Base-by-base conservation (phyloP, 2,888 invertebrate species). In the Operophtera brumata region DNA sequence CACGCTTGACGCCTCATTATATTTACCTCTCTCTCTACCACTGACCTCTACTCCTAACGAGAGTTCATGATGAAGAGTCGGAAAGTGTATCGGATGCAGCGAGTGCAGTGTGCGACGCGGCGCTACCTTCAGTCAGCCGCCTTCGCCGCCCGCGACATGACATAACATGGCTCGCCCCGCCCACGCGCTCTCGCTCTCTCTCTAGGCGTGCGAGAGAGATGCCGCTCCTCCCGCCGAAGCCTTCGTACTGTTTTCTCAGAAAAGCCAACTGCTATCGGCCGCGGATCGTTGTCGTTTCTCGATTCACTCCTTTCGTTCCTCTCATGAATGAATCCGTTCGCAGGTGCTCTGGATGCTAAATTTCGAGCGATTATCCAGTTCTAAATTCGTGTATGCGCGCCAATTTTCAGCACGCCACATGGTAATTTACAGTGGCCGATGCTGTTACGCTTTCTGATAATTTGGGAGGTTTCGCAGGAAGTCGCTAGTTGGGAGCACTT, bases 241-340 rank as follows among this genome's bases (percentile, higher is more conserved):
- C 88, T 89, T 77, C 80, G 75, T 75, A 78, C 78, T 76, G 80
- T 82, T 88, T 57, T 88, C 89, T 75, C 68, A 87, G 89, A 88
- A 88, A 87, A 87, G 80, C 84, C 84, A 86, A 87, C 86, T 81
- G 89, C 85, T 88, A 88, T 81, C 84, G 73, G 75, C 69, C 75
- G 76, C 73, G 80, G 85, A 82, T 85, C 84, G 83, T 86, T 88
- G 80, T 86, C 86, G 82, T 79, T n/a, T 39, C 39, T 32, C 75
- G 76, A 74, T 77, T 80, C 71, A 76, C 78, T 80, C 74, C 70
- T 69, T 71, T 44, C 34, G 42, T 37, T 73, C 66, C 71, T 77
- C 82, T 78, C 83, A 87, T 90, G 89, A 90, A 90, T 89, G 89
- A 86, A 85, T 72, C 73, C 75, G 79, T 78, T 80, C 75, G 86